Evolutionary conservation across 2,888 invertebrate genomes (phyloP).

Genomic region (Strigamia crassipes): DNA sequence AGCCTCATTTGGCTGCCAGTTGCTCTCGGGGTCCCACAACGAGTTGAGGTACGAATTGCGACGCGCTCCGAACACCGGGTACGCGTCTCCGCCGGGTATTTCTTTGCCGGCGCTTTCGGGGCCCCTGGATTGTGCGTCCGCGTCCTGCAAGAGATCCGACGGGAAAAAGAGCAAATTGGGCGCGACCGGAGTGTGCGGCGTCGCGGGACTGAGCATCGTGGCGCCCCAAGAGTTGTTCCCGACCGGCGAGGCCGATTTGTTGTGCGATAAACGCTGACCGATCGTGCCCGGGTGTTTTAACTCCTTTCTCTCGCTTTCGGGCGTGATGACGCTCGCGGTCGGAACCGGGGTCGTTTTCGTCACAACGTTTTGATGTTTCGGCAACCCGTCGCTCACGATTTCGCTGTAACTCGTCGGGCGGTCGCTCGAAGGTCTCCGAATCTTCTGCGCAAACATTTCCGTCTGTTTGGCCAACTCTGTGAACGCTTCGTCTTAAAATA

Average conservation of each 20-base stretch:
- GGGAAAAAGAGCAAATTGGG: background rate
- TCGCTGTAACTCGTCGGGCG: slow-evolving; percentile 41
- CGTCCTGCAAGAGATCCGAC: background rate
- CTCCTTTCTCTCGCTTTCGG: background rate
- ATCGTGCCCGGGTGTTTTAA: slow-evolving; percentile 43
- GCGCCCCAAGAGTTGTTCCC: background rate
- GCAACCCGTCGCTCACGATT: slow-evolving; percentile 41
- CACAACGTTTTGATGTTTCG: background rate
- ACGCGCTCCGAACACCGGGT: background rate
- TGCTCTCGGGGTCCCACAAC: background rate
- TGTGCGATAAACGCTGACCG: slow-evolving; percentile 28
- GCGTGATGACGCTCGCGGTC: background rate
- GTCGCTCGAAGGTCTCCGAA: background rate
- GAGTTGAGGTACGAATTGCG: background rate
- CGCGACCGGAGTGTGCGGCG: slow-evolving; percentile 13
- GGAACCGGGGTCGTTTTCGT: background rate
- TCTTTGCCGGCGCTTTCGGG: background rate
- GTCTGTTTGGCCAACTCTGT: slow-evolving; percentile 49
- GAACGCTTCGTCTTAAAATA: slow-evolving; percentile 49
- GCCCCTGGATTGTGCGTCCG: background rate
- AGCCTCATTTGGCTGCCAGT: background rate
- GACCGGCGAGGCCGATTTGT: background rate
- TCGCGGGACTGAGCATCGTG: slow-evolving; percentile 31
- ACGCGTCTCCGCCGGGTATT: background rate
- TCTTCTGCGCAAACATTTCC: slow-evolving; percentile 49